A percentile compares a stretch with the other conserved stretches of the same genome.
Evolutionary conservation across 2,797 vertebrate species (phyloP).

Genomic region (Chrysolophus pictus): DNA sequence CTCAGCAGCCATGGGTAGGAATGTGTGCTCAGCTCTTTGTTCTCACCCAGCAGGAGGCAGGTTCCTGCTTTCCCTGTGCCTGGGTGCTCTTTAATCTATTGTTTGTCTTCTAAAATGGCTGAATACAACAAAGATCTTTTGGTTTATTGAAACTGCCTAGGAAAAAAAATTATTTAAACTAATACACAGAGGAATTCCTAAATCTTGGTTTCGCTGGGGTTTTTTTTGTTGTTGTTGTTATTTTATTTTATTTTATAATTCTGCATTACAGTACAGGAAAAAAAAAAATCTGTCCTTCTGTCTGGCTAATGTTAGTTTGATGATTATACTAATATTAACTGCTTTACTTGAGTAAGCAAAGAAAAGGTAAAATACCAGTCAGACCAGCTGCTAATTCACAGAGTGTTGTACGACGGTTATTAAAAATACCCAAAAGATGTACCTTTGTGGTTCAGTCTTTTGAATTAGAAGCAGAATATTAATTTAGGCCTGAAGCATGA

Average conservation of each 20-base stretch:
- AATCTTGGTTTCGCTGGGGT: constrained; percentile 43
- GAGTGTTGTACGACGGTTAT: constrained; percentile 84
- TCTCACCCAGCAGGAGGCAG: background rate
- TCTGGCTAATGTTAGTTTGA: constrained; percentile 83
- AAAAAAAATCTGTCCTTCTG: constrained; percentile 74
- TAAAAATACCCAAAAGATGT: constrained; percentile 88
- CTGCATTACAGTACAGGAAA: constrained; percentile 65
- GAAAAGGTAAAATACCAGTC: constrained; percentile 84
- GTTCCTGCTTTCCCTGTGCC: background rate
- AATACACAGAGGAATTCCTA: constrained; percentile 55
- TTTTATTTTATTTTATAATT: background rate
- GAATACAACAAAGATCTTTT: constrained; percentile 37
- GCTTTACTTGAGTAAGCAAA: constrained; percentile 88
- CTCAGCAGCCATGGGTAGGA: background rate
- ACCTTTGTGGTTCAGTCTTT: constrained; percentile 86
- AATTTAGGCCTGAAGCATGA: constrained; percentile 87
- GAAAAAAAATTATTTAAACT: constrained; percentile 49
- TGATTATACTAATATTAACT: constrained; percentile 88
- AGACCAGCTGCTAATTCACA: constrained; percentile 86
- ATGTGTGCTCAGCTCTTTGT: background rate
- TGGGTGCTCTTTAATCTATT: background rate
- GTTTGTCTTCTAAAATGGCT: constrained; percentile 38
- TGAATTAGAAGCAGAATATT: constrained; percentile 91
- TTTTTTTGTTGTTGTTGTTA: background rate
- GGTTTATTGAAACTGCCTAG: constrained; percentile 19